Base-by-base conservation (phyloP, 1,140 invertebrate genomes). In the Mamestra configurata region DNA sequence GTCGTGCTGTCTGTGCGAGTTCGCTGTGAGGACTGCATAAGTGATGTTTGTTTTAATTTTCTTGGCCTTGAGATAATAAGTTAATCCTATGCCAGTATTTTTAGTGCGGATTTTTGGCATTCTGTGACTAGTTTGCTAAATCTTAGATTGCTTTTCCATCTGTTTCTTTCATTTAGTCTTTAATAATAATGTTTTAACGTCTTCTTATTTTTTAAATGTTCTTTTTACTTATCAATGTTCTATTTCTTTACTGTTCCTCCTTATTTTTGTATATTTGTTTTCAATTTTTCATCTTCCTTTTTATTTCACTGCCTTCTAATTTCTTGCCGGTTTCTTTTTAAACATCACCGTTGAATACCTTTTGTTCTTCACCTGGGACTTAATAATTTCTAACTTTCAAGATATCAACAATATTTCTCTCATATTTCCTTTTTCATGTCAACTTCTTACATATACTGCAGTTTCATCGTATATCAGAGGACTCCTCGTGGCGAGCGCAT, bases 401-500 rank as follows among this genome's bases (percentile, higher is more conserved):
- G 15, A 49, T 15, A 3, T 6, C 1, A 13, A n/a, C 15, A n/a
- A n/a, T 5, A n/a, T 49, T 18, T 66, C 35, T 24, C 11, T 49
- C 1, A 31, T 24, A 22, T 27, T 49, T 37, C 49, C 8, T 20
- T 6, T 13, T 70, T 49, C 13, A 31, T 64, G 15, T 27, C 18
- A 24, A 49, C 7, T 70, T 35, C 31, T 53, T 35, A 22, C 24
- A 53, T 72, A 72, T 5, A 31, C 31, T 37, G 46, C n/a, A 10
- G n/a, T n/a, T n/a, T 64, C 27, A 20, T 53, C 15, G 43, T 35
- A 81, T 75, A 77, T 70, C 71, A 77, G 79, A 80, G 77, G 79
- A 66, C 76, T 79, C 78, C 80, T 80, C 70, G 70, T 70, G 72
- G 79, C 79, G 61, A 79, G 57, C 57, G 83, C 83, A 89, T 82